Percentiles rank a stretch among this genome's conserved stretches.
These are phyloP conservation scores for Trichechus manatus DNA, from an alignment of 2,113 vertebrate species.

Conservation along the genomic window DNA sequence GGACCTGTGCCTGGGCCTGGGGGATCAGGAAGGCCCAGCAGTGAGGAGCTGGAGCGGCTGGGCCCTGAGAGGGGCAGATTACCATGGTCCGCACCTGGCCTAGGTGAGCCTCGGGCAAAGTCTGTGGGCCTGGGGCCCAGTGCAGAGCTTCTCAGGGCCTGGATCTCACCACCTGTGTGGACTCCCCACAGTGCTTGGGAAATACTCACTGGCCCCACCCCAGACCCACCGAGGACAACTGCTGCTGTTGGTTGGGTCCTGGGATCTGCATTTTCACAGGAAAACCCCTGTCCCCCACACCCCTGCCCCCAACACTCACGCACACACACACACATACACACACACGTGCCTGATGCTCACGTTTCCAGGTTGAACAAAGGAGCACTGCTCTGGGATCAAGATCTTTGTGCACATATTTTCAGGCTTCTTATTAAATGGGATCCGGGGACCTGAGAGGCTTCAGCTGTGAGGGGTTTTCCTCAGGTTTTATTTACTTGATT, in stretches of 20 bases:
- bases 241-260: neutral
- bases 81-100: neutral
- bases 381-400: no score
- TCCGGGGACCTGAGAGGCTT: neutral
- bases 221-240: neutral
- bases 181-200: neutral
- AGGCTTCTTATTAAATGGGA: neutral
- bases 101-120: fast-evolving
- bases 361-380: no score
- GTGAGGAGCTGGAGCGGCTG: fast-evolving
- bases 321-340: no score
- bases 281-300: neutral
- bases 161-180: neutral
- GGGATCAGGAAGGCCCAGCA: fast-evolving
- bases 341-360: no score
- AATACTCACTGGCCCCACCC: no score
- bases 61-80: fast-evolving
- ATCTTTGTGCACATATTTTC: neutral
- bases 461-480: neutral
- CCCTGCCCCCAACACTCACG: no score
- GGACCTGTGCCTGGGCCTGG: fast-evolving
- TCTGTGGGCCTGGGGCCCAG: fast-evolving
- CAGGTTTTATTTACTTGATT: neutral
- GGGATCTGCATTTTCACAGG: neutral
- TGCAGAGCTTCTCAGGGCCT: neutral